phyloP scores from a whole-genome alignment of 2,113 vertebrate species.

The pig (Sus scrofa) region T2T-Sscrofa CM000813.6:25202501-25203000 shows the following conservation, averaged over 20 bases:
- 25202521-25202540: not conserved
- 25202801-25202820: not conserved
- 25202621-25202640: not conserved
- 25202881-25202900: not conserved
- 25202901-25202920: not conserved
- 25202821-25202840: not conserved
- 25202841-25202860: not conserved
- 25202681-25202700: constrained; percentile 20
- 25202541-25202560: not conserved
- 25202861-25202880: not conserved
- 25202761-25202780: not conserved
- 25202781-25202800: not conserved
- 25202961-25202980: not conserved
- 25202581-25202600: not conserved
- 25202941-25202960: not conserved
- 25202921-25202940: not conserved
- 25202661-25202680: not conserved
- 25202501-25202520: not conserved
- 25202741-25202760: not conserved
- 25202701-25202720: constrained; percentile 37
- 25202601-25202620: not conserved
- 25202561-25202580: constrained; percentile 38
- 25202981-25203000: not conserved
- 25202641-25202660: not conserved
- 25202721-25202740: not conserved